Base-by-base conservation (phyloP, 2,797 vertebrate species). In the Amblyraja radiata region DNA sequence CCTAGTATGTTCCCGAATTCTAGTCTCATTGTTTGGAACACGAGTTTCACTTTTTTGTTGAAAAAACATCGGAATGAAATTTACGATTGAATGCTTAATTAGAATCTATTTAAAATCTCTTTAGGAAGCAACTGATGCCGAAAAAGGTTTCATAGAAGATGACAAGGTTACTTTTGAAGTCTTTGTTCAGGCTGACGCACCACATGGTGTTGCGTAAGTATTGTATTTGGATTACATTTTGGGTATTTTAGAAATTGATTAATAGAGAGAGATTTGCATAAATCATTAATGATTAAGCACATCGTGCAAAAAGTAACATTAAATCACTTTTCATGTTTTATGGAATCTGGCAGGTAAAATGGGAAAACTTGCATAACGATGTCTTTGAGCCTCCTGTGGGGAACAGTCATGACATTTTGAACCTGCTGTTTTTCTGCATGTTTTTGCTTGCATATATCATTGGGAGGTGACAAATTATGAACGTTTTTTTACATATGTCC, bases 161-260 rank as follows among this genome's bases (percentile, higher is more conserved):
- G 99, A 99, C 95, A 99, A 99, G 96, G 98, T 99, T 94, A 98
- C 98, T 77, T 99, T 99, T 95, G 99, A 99, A 96, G 98, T 99
- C 94, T 99, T 98, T 73, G 99, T 99, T 93, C 99, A 99, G 95
- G 99, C 99, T 23, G 98, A 99, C 94, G 99, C 99, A 94, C 99
- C 99, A 36, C 99, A 99, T 0, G 99, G 99, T 95, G 99, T 99
- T 94, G 99, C 99, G 99, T 99, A 97, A 96, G 99, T 98, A 93
- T 78, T 77, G 81, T 36, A 68, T 11, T 88, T 68, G 36, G 16
- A 32, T 65, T 36, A 8, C 68, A 65, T 65, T 9, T 28, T 58
- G 46, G n/a, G 84, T 68, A 11, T 16, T 65, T 88, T 88, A n/a
- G 14, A 65, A 18, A 16, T 65, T 88, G n/a, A 65, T 32, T 88